Base-by-base conservation (phyloP, 2,113 vertebrate genomes). In the Notothenia coriiceps region DNA sequence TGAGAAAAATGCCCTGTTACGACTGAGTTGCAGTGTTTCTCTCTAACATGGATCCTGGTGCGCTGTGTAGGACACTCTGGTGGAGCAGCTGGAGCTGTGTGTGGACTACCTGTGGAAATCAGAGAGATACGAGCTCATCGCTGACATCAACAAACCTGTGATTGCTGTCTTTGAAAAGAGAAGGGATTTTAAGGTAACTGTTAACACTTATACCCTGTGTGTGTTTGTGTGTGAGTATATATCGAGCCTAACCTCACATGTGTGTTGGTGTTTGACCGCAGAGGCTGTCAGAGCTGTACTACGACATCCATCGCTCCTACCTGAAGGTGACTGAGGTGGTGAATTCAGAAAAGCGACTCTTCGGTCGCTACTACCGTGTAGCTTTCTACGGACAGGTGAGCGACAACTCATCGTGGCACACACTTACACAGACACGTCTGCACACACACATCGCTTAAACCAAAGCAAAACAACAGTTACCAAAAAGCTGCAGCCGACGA, bases 41-140 rank as follows among this genome's bases (percentile, higher is more conserved):
- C 43, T 68, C 54, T 57, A 49, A 85, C 20, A 8, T 33, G 14
- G 14, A 17, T 56, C n/a, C 33, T 67, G 10, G 56, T 74, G 33
- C 4, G 1, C 70, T 47, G 15, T 61, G 54, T 76, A 99, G 98
- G 96, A 96, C 85, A 96, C 97, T 15, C 96, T 99, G 59, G 97
- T 99, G 83, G 97, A 98, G 82, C 98, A 99, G 94, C 94, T 99
- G 80, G 97, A 97, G 79, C 84, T 98, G 85, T 99, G 97, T 89
- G 97, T 97, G 86, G 98, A 99, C 56, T 98, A 97, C 80, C 95
- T 99, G 54, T 99, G 98, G 98, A 99, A 99, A 78, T 99, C 98
- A 0, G 98, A 99, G 91, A 85, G 98, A 86, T 94, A 99, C 0
- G 98, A 99, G 80, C 97, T 99, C 80, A 98, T 99, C 40, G 98